These are phyloP conservation scores for Dynastes hyllus DNA, from an alignment of 2,888 invertebrate genomes.

Conservation along the genomic window DNA sequence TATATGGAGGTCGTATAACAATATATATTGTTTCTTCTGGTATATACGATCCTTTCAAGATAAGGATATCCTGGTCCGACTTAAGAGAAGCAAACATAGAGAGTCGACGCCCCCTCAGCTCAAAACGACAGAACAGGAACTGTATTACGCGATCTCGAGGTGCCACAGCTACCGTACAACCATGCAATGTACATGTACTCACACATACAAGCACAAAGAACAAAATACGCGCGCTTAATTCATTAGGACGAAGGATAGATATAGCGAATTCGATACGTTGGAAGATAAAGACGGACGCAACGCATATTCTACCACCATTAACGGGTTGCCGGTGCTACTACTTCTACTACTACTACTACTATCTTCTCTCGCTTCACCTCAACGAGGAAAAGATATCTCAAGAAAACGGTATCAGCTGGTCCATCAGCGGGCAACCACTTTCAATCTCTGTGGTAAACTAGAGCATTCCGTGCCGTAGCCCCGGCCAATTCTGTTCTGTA, in stretches of 20 bases:
- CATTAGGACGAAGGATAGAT: not conserved
- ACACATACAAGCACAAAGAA: too few species aligned
- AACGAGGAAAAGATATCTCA: not conserved
- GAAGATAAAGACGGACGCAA: not conserved
- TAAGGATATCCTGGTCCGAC: slow-evolving; percentile 20
- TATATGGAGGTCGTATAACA: too few species aligned
- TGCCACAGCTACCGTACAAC: not conserved
- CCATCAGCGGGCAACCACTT: slow-evolving; percentile 68
- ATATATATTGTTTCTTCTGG: too few species aligned
- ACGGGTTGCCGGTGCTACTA: not conserved
- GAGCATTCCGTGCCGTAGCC: slow-evolving; percentile 68
- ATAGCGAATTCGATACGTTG: not conserved
- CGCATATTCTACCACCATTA: not conserved
- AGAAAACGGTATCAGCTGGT: slow-evolving; percentile 60
- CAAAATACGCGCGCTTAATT: not conserved
- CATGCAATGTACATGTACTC: too few species aligned
- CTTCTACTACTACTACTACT: not conserved
- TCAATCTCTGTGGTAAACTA: slow-evolving; percentile 67
- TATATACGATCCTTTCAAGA: not conserved
- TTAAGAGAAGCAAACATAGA: not conserved
- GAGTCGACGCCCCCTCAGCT: slow-evolving; percentile 4
- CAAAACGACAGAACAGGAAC: slow-evolving; percentile 3
- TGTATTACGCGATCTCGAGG: not conserved
- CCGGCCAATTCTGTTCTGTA: slow-evolving; percentile 63
- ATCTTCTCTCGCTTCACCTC: not conserved